A percentile compares a stretch with the other conserved stretches of the same genome.
These are phyloP conservation scores for Poecilia gillii DNA, from an alignment of 2,797 vertebrate genomes.

Conservation along the genomic window DNA sequence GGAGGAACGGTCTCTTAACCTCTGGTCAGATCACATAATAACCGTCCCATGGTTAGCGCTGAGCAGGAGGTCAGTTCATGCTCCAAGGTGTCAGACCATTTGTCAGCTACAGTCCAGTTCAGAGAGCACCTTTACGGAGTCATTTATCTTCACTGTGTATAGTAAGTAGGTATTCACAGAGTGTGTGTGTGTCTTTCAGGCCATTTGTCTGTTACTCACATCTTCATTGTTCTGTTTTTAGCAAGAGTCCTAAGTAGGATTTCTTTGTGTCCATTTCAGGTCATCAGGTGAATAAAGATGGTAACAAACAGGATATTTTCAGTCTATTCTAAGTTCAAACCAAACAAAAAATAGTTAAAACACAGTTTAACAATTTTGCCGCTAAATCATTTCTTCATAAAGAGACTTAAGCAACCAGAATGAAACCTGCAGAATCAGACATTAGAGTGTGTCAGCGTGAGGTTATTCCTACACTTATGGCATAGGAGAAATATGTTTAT, in stretches of 20 bases:
- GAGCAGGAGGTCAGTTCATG: constrained; percentile 53
- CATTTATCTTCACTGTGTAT: constrained; percentile 68
- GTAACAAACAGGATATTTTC: constrained; percentile 39
- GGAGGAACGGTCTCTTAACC: constrained; percentile 69
- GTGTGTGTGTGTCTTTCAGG: constrained; percentile 48
- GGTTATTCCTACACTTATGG: background rate
- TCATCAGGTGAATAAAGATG: constrained; percentile 65
- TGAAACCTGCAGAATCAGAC: background rate
- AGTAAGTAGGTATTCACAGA: constrained; percentile 54
- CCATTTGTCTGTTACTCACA: constrained; percentile 80
- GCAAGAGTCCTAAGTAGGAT: constrained; percentile 62
- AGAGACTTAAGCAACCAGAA: background rate
- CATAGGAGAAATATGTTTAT: background rate
- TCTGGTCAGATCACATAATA: constrained; percentile 60
- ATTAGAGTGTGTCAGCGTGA: background rate
- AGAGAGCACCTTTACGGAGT: constrained; percentile 45
- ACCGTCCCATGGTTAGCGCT: constrained; percentile 40
- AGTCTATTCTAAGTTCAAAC: constrained; percentile 31
- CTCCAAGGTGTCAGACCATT: constrained; percentile 55
- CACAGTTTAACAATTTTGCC: background rate
- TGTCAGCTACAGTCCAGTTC: constrained; percentile 70
- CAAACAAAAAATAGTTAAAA: constrained; percentile 30
- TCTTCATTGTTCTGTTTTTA: constrained; percentile 70
- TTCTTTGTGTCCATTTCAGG: constrained; percentile 68
- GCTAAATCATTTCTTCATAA: constrained; percentile 11